A percentile compares a stretch with the other conserved stretches of the same genome.
Conservation (phyloP, 2,888 invertebrate genomes). For the Synanthedon andrenaeformis region DNA sequence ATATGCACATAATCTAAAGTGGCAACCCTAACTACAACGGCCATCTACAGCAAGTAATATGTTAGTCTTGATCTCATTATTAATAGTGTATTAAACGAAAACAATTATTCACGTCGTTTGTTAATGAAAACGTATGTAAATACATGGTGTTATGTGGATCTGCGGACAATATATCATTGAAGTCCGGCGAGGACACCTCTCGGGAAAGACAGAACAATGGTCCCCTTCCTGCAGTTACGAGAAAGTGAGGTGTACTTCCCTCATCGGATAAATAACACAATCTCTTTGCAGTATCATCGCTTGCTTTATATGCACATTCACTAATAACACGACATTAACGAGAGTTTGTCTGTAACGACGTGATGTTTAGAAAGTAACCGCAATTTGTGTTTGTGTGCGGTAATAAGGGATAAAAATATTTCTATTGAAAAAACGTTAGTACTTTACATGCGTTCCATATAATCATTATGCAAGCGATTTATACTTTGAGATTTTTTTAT, state of each 20-base stretch:
- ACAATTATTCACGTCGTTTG: conserved; percentile 24
- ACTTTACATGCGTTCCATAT: background rate
- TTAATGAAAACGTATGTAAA: conserved; percentile 39
- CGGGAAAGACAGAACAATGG: conserved; percentile 33
- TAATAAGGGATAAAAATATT: conserved; percentile 8
- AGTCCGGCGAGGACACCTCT: conserved; percentile 27
- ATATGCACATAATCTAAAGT: background rate
- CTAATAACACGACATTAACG: conserved; percentile 24
- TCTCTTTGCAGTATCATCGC: conserved; percentile 20
- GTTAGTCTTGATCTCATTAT: background rate
- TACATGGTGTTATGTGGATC: conserved; percentile 20
- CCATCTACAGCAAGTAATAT: background rate
- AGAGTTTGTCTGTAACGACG: conserved; percentile 22
- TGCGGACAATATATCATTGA: conserved; percentile 18
- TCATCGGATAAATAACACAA: conserved; percentile 36
- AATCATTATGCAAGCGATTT: background rate
- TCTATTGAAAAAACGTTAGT: background rate
- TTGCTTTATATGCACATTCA: conserved; percentile 35
- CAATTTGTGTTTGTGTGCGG: conserved; percentile 20
- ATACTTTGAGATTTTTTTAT: background rate
- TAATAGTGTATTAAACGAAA: background rate
- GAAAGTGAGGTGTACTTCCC: conserved; percentile 32
- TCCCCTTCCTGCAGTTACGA: conserved; percentile 25
- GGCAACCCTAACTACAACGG: no score
- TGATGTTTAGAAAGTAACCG: conserved; percentile 21